phyloP scores from a whole-genome alignment of 2,888 invertebrate species.

The Caenorhabditis becei region DNA sequence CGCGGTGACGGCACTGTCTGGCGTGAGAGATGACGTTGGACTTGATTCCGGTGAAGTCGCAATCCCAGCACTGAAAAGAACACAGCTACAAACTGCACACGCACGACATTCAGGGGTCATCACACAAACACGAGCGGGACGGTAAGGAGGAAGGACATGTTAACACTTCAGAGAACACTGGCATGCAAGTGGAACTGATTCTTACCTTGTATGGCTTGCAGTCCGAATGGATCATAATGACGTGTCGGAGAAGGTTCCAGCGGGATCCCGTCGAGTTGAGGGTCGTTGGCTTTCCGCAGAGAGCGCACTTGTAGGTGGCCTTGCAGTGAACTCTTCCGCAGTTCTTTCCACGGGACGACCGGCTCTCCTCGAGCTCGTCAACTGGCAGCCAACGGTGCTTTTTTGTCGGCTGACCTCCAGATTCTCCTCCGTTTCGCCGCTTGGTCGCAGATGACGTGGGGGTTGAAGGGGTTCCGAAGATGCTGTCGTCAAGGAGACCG shows the following conservation, averaged over 20 bases:
- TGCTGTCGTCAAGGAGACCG: constrained; percentile 54
- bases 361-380: constrained; percentile 70
- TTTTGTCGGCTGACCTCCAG: constrained; percentile 42
- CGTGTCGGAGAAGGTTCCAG: constrained; percentile 70
- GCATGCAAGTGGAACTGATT: constrained; percentile 16
- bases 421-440: constrained; percentile 37
- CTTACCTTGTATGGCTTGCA: constrained; percentile 68
- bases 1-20: constrained; percentile 65
- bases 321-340: constrained; percentile 71
- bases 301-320: constrained; percentile 71
- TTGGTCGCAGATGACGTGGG: constrained; percentile 33
- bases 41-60: constrained; percentile 72
- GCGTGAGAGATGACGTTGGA: constrained; percentile 71
- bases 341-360: constrained; percentile 69
- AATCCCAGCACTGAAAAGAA: constrained; percentile 68
- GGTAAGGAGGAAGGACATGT: constrained; percentile 17
- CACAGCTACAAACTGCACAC: constrained; percentile 50
- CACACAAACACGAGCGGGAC: background rate
- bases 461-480: constrained; percentile 31
- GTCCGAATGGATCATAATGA: constrained; percentile 73
- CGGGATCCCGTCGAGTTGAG: constrained; percentile 70
- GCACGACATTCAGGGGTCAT: constrained; percentile 15
- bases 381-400: constrained; percentile 71
- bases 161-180: constrained; percentile 14
- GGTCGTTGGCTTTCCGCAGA: constrained; percentile 71